These are phyloP conservation scores for Melanophora roralis DNA, from an alignment of 2,888 invertebrate species.

Conservation along the genomic window DNA sequence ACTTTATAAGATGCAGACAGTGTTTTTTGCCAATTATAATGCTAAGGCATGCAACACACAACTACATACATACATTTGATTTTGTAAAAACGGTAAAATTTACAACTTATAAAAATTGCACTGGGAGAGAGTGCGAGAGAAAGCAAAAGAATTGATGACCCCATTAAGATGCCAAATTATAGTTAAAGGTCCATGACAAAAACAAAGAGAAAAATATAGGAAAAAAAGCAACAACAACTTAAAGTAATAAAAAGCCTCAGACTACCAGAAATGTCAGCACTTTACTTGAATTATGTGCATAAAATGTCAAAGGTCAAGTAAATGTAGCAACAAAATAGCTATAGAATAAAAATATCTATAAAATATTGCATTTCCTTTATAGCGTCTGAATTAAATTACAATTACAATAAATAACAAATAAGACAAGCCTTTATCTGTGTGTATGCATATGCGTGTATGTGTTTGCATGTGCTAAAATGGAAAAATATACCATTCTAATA, in stretches of 20 bases:
- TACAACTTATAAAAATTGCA: not conserved
- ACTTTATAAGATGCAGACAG: not conserved
- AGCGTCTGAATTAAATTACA: not conserved
- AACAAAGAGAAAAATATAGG: not conserved
- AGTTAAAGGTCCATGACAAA: conserved; percentile 23
- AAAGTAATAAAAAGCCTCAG: not conserved
- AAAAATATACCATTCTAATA: too few relatives aligned
- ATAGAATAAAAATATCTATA: not conserved
- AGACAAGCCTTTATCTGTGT: too few relatives aligned
- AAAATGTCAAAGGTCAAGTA: conserved; percentile 44
- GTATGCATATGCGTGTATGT: too few relatives aligned
- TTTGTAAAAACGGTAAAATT: too few relatives aligned
- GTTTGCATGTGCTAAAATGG: too few relatives aligned
- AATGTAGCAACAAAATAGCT: not conserved
- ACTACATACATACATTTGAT: too few relatives aligned
- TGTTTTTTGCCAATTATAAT: too few relatives aligned
- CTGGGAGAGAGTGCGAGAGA: too few relatives aligned
- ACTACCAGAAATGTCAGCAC: not conserved
- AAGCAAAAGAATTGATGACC: conserved; percentile 30
- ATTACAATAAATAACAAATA: not conserved
- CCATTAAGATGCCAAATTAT: conserved; percentile 49
- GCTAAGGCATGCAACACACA: too few relatives aligned
- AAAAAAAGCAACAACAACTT: not conserved
- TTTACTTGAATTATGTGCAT: conserved; percentile 20
- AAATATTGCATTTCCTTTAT: conserved; percentile 6